Base-by-base conservation (phyloP, 2,797 vertebrate genomes). In the Sebastes jordani region DNA sequence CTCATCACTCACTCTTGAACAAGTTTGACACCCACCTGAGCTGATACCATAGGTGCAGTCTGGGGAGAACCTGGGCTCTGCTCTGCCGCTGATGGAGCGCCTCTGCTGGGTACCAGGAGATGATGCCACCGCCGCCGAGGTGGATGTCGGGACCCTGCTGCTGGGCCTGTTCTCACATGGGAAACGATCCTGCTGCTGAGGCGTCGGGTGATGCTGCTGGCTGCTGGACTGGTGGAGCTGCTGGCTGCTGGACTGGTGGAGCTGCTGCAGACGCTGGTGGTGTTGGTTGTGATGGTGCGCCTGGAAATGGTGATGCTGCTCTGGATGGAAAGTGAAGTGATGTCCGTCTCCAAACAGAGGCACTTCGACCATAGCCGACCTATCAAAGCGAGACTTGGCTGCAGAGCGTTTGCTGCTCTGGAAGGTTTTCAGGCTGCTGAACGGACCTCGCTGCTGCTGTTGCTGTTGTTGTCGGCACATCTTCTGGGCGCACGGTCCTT, bases 341-440 rank as follows among this genome's bases (percentile, higher is more conserved):
- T 95, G 95, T 82, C 91, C 95, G 90, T 95, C 95, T 85, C 95
- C 96, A 68, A 96, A 96, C 90, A 96, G 95, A 81, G 97, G 97
- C 92, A 96, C 94, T 93, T 98, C 97, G 91, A 97, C 94, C 96
- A 96, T 95, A 72, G 96, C 95, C 94, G 97, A 97, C 95, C 97
- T 93, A 91, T 98, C 97, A 90, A 96, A 97, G 93, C 97, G 97
- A 90, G 93, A 82, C 95, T 94, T 97, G 89, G 92, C 95, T 88
- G 95, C 94, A 49, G 95, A 93, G 72, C 97, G 95, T 92, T 95
- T 97, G 95, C 95, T 94, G 11, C 36, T 38, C 74, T 96, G 96
- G 93, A 98, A 97, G 93, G 97, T 94, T 88, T 97, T 98, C 83
- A 98, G 96, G 89, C 92, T 93, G 96, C 96, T 96, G 96, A 95